These are phyloP conservation scores for Sycophila sp. DNA, from an alignment of 1,140 invertebrate species.

Conservation along the genomic window DNA sequence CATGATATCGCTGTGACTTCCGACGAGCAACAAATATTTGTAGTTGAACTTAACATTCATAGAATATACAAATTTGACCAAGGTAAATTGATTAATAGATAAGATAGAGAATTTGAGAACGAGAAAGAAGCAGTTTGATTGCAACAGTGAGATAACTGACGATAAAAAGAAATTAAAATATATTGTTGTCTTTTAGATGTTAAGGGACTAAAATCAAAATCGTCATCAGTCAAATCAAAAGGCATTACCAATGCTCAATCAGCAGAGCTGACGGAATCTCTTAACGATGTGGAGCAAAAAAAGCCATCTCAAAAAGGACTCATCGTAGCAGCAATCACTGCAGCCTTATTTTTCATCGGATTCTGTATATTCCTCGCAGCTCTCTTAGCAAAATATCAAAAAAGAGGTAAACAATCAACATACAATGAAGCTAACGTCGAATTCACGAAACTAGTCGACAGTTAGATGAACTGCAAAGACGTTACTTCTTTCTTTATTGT, in stretches of 20 bases:
- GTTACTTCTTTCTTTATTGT: constrained; percentile 18
- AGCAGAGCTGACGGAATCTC: neutral
- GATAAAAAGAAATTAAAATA: too few relatives aligned
- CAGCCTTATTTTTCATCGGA: constrained; percentile 53
- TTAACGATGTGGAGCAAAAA: neutral
- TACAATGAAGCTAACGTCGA: constrained; percentile 54
- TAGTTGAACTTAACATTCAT: constrained; percentile 77
- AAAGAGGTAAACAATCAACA: constrained; percentile 59
- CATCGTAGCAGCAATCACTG: constrained; percentile 36
- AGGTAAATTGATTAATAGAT: too few relatives aligned
- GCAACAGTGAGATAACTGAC: too few relatives aligned
- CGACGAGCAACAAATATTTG: constrained; percentile 77
- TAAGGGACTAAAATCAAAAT: constrained; percentile 11
- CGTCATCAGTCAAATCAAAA: constrained; percentile 11
- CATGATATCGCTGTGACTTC: constrained; percentile 79
- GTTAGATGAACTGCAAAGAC: constrained; percentile 12
- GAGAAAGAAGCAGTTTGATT: neutral
- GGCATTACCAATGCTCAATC: constrained; percentile 14
- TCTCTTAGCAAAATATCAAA: constrained; percentile 58
- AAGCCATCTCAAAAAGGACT: constrained; percentile 21
- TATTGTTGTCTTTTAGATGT: constrained; percentile 30
- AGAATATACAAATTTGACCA: constrained; percentile 73
- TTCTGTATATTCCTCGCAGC: constrained; percentile 55
- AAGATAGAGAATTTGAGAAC: too few relatives aligned
- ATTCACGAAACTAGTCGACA: constrained; percentile 60